A percentile compares a stretch with the other conserved stretches of the same genome.
Evolutionary conservation across 2,113 vertebrate genomes (phyloP).

Genomic region (Passer montanus): DNA sequence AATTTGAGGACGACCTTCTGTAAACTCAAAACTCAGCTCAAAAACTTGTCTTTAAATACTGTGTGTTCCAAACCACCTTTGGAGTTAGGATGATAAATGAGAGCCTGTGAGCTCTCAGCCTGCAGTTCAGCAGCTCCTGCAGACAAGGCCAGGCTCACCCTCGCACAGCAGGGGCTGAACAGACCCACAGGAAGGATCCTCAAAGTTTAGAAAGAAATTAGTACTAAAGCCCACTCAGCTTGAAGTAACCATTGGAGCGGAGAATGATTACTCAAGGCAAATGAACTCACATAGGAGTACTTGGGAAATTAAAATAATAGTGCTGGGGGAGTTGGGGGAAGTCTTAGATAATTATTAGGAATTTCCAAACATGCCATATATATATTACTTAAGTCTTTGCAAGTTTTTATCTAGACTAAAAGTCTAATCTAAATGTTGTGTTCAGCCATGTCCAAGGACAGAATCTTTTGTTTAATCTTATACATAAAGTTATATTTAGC

Average conservation of each 20-base stretch:
- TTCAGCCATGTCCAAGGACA: rapidly evolving
- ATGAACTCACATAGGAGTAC: neutral
- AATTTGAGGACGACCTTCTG: neutral
- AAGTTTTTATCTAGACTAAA: neutral
- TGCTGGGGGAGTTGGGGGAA: neutral
- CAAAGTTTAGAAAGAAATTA: slow-evolving; percentile 53
- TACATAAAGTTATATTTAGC: neutral
- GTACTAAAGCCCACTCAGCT: slow-evolving; percentile 39
- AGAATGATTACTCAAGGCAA: slow-evolving; percentile 32
- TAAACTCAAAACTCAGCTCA: neutral
- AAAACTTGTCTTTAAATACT: neutral
- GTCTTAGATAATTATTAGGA: neutral
- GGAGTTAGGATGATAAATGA: neutral
- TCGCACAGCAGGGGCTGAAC: neutral
- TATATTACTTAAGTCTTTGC: neutral
- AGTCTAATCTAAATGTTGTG: neutral
- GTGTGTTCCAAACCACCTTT: neutral
- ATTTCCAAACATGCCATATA: neutral
- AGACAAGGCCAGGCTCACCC: slow-evolving; percentile 4
- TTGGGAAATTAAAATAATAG: slow-evolving; percentile 29
- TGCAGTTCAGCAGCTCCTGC: neutral
- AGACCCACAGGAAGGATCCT: slow-evolving; percentile 42
- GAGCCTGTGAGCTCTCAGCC: neutral
- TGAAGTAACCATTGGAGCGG: slow-evolving; percentile 27
- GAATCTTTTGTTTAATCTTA: neutral